Evolutionary conservation across 1,140 invertebrate species (phyloP).

Genomic region (Tigriopus japonicus): DNA sequence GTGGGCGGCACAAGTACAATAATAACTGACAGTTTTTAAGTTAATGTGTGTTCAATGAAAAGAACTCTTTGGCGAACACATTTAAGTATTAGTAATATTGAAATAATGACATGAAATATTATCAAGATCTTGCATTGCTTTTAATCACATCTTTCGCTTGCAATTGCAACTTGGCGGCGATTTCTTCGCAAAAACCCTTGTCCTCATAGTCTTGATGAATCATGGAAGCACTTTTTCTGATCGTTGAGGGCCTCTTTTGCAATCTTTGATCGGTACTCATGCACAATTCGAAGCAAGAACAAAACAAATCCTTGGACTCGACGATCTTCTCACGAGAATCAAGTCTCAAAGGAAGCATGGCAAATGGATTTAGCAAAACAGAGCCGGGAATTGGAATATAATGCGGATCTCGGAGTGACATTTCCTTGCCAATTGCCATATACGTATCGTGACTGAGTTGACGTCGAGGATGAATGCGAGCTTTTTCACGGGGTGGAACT

Average conservation of each 20-base stretch:
- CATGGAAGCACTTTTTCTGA: too few species aligned
- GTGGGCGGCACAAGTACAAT: too few species aligned
- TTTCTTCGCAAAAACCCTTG: too few species aligned
- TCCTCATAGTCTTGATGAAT: too few species aligned
- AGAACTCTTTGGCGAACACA: too few species aligned
- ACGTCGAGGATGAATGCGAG: slow-evolving; percentile 36
- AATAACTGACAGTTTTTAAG: too few species aligned
- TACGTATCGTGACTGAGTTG: slow-evolving; percentile 22
- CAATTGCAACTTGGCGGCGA: too few species aligned
- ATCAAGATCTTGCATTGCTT: slow-evolving; percentile 1
- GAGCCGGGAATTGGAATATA: slow-evolving; percentile 35
- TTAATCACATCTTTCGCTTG: background rate
- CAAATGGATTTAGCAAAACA: slow-evolving; percentile 21
- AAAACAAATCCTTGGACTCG: slow-evolving; percentile 35
- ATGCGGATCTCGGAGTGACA: slow-evolving; percentile 55
- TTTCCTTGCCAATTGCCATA: slow-evolving; percentile 37
- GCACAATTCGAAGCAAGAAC: slow-evolving; percentile 46
- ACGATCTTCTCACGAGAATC: slow-evolving; percentile 24
- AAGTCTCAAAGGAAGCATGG: slow-evolving; percentile 48
- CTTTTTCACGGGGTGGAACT: slow-evolving; percentile 43
- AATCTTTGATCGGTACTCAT: too few species aligned
- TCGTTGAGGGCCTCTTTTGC: too few species aligned
- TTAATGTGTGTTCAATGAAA: too few species aligned
- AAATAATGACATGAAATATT: too few species aligned
- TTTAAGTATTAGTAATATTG: too few species aligned